These are phyloP conservation scores for Podotricha telesiphe DNA, from an alignment of 2,888 invertebrate species.

Conservation along the genomic window DNA sequence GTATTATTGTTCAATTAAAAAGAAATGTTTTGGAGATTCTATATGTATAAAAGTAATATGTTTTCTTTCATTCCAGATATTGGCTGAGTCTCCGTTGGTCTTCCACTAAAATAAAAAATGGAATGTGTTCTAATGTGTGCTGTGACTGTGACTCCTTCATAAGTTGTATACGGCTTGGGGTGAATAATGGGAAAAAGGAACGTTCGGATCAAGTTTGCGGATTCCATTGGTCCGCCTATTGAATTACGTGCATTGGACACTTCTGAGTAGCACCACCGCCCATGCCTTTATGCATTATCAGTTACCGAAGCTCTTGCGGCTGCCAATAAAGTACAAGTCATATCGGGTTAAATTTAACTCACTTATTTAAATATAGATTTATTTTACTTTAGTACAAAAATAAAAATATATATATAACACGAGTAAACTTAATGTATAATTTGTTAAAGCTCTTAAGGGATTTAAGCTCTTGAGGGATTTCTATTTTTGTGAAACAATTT, in stretches of 20 bases:
- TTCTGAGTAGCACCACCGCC: constrained; percentile 69
- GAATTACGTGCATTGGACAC: constrained; percentile 62
- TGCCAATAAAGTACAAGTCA: constrained; percentile 83
- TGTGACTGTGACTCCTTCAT: constrained; percentile 59
- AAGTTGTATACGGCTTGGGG: constrained; percentile 64
- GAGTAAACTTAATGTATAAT: constrained; percentile 54
- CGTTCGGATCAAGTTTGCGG: constrained; percentile 80
- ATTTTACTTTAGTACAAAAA: constrained; percentile 79
- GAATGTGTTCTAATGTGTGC: constrained; percentile 49
- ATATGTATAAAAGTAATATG: background rate
- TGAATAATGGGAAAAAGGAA: constrained; percentile 82
- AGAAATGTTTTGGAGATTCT: background rate
- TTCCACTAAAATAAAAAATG: constrained; percentile 36
- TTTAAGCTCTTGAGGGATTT: no score
- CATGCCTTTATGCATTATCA: constrained; percentile 65
- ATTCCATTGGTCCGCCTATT: constrained; percentile 80
- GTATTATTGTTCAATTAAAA: constrained; percentile 5
- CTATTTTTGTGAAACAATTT: constrained; percentile 73
- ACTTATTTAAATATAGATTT: constrained; percentile 76
- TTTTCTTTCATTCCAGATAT: constrained; percentile 46
- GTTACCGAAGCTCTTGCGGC: constrained; percentile 82
- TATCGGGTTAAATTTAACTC: constrained; percentile 70
- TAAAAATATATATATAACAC: constrained; percentile 51
- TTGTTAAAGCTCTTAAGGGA: constrained; percentile 58
- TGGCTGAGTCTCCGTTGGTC: constrained; percentile 24